Percentiles rank a stretch among this genome's conserved stretches.
Evolutionary conservation across 2,888 invertebrate genomes (phyloP).

Genomic region (Deilephila porcellus): DNA sequence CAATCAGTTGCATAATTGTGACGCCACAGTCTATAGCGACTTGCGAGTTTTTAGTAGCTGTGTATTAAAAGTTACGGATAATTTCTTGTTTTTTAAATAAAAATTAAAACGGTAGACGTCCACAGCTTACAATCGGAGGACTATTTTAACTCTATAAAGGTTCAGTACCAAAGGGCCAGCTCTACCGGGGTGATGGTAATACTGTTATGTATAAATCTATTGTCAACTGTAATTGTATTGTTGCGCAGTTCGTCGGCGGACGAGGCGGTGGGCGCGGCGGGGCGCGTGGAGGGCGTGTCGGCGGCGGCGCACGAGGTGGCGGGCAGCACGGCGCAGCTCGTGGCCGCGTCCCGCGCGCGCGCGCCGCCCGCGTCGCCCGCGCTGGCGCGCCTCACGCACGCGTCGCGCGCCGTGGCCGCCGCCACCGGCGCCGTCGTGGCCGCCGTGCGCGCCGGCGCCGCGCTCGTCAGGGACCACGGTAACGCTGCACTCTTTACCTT

Average conservation of each 20-base stretch:
- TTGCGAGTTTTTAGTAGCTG: too few species aligned
- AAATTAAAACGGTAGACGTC: too few species aligned
- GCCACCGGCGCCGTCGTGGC: conserved; percentile 97
- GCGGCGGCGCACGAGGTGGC: conserved; percentile 98
- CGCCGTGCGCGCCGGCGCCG: conserved; percentile 94
- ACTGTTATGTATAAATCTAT: background rate
- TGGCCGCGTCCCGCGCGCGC: conserved; percentile 98
- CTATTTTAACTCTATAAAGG: too few species aligned
- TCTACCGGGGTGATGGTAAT: too few species aligned
- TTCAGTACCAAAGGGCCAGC: too few species aligned
- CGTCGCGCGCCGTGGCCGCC: conserved; percentile 94
- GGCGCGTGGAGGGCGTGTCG: conserved; percentile 96
- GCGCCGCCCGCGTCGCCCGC: conserved; percentile 93
- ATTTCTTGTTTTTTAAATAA: too few species aligned
- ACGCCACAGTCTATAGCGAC: too few species aligned
- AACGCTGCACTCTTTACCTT: background rate
- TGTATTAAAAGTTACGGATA: too few species aligned
- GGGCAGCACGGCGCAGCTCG: conserved; percentile 98
- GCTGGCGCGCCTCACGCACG: conserved; percentile 91
- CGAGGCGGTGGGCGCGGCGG: conserved; percentile 93
- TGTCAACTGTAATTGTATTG: background rate
- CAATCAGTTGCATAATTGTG: too few species aligned
- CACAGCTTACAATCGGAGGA: too few species aligned
- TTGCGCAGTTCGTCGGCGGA: conserved; percentile 93
- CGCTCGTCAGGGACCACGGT: conserved; percentile 90